These are phyloP conservation scores for Holocentrus rufus DNA, from an alignment of 2,797 vertebrate genomes.

Conservation along the genomic window DNA sequence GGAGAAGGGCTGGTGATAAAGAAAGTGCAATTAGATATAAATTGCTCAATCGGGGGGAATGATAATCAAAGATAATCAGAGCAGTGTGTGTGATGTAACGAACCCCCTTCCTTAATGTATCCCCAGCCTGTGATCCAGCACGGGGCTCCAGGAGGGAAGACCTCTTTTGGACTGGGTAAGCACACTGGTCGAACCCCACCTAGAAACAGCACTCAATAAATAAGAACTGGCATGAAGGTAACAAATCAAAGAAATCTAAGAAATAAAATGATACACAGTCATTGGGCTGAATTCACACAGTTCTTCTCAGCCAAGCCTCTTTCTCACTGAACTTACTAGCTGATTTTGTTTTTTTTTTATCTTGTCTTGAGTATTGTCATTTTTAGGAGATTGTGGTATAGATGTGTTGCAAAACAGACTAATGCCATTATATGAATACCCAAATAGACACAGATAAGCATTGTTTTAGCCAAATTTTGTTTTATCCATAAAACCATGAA, in stretches of 20 bases:
- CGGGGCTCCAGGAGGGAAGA: constrained; percentile 69
- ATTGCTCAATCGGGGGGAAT: not conserved
- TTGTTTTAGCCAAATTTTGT: too few relatives aligned
- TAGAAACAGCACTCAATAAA: constrained; percentile 49
- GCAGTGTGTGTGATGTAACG: constrained; percentile 14
- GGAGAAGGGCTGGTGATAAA: not conserved
- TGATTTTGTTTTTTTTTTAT: too few relatives aligned
- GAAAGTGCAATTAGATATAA: not conserved
- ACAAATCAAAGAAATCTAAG: too few relatives aligned
- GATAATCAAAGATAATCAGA: not conserved
- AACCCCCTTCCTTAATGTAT: constrained; percentile 76
- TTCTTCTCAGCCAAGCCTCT: not conserved
- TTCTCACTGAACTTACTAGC: not conserved
- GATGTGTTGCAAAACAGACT: too few relatives aligned
- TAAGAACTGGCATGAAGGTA: too few relatives aligned
- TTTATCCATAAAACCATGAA: too few relatives aligned
- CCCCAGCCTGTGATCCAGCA: constrained; percentile 88
- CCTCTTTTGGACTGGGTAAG: constrained; percentile 74
- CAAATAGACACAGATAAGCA: too few relatives aligned
- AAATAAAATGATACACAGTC: too few relatives aligned
- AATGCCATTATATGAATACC: too few relatives aligned
- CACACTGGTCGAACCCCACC: constrained; percentile 81
- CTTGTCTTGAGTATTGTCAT: too few relatives aligned
- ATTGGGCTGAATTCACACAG: too few relatives aligned
- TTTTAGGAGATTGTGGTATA: too few relatives aligned